Evolutionary conservation across 2,797 vertebrate genomes (phyloP).

Genomic region (Chloroceryle amazona): DNA sequence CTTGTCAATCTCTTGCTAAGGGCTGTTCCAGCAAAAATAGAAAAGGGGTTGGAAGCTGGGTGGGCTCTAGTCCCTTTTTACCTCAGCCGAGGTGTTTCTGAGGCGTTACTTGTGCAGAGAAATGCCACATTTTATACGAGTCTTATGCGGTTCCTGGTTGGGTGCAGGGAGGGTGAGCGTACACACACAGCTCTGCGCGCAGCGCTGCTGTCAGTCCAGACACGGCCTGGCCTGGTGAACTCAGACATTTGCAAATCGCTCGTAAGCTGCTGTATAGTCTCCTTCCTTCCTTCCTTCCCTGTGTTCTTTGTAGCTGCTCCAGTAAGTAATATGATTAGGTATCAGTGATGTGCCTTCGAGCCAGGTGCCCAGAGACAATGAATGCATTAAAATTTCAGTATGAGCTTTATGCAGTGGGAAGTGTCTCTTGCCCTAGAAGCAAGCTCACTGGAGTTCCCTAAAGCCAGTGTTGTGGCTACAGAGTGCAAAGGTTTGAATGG

Average conservation of each 20-base stretch:
- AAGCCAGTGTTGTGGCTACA: not conserved
- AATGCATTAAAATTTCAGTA: not conserved
- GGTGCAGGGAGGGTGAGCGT: rapidly evolving
- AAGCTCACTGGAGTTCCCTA: not conserved
- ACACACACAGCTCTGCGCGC: rapidly evolving
- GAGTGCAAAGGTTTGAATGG: not conserved
- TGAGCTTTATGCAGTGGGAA: not conserved
- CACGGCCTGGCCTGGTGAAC: not conserved
- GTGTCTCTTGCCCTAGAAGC: not conserved
- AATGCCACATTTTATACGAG: not conserved
- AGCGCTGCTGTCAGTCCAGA: not conserved
- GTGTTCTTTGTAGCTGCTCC: not conserved
- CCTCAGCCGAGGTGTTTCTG: not conserved
- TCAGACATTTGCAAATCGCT: not conserved
- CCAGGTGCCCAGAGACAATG: not conserved
- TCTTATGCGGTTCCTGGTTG: rapidly evolving
- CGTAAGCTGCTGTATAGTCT: not conserved
- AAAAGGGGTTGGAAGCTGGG: not conserved
- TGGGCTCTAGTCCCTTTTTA: not conserved
- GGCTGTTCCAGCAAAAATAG: not conserved
- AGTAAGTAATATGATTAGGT: rapidly evolving
- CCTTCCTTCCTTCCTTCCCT: not conserved
- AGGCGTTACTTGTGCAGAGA: not conserved
- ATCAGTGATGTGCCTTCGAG: not conserved
- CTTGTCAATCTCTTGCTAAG: not conserved